phyloP scores from a whole-genome alignment of 1,140 invertebrate genomes.

The Drosophila kohkoa region DNA sequence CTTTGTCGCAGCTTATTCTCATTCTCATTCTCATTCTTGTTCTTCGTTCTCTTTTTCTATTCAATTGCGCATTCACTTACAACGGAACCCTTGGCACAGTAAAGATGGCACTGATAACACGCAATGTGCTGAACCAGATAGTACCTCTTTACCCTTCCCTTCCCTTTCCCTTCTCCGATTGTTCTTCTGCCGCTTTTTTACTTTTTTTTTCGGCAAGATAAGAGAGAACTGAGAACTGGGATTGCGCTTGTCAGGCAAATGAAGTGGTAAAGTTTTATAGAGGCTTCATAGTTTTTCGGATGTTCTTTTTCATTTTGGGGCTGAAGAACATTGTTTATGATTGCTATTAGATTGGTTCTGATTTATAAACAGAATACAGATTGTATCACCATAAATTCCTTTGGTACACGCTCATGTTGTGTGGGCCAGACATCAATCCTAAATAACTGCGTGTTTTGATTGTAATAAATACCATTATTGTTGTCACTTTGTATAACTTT shows the following conservation, averaged over 20 bases:
- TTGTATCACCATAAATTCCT: constrained; percentile 19
- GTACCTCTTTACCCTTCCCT: constrained; percentile 26
- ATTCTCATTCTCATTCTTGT: background rate
- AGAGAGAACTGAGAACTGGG: constrained; percentile 11
- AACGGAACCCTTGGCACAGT: constrained; percentile 53
- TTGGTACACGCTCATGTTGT: constrained; percentile 19
- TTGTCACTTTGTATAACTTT: constrained; percentile 8
- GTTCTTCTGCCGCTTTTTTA: background rate
- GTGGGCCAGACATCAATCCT: background rate
- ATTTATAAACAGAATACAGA: constrained; percentile 20
- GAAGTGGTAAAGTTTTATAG: constrained; percentile 72
- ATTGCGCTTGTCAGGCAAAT: constrained; percentile 57
- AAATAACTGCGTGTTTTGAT: constrained; percentile 11
- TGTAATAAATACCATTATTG: constrained; percentile 10
- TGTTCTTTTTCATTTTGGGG: background rate
- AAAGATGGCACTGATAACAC: constrained; percentile 71
- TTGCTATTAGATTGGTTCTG: constrained; percentile 37
- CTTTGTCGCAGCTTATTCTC: constrained; percentile 17
- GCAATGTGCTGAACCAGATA: constrained; percentile 18
- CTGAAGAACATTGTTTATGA: constrained; percentile 35
- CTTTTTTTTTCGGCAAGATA: constrained; percentile 27
- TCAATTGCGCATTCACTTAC: constrained; percentile 62
- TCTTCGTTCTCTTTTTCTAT: constrained; percentile 18
- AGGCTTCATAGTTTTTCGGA: constrained; percentile 29
- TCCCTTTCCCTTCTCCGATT: background rate